phyloP scores from a whole-genome alignment of 1,140 invertebrate species.

The Carcinoscorpius rotundicauda region DNA sequence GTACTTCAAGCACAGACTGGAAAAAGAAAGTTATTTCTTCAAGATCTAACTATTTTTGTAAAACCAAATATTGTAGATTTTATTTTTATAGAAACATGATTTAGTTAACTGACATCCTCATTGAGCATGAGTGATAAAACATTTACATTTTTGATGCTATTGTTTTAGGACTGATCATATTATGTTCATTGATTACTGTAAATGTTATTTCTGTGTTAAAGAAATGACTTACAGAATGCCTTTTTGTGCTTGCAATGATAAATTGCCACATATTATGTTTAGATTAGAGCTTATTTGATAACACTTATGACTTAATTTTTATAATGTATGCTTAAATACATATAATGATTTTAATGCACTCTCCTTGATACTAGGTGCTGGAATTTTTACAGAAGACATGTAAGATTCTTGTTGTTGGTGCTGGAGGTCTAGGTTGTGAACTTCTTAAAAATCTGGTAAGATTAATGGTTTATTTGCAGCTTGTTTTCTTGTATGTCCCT shows the following conservation, averaged over 20 bases:
- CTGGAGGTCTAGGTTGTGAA: conserved; percentile 98
- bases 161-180: too few species aligned
- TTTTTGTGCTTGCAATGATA: not conserved
- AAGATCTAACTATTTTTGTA: too few species aligned
- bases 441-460: conserved; percentile 89
- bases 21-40: too few species aligned
- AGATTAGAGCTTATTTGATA: not conserved
- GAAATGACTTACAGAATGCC: not conserved
- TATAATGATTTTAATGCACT: conserved; percentile 1
- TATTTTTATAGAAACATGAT: too few species aligned
- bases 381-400: conserved; percentile 14
- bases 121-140: too few species aligned
- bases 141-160: too few species aligned
- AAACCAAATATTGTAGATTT: too few species aligned
- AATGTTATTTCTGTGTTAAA: not conserved
- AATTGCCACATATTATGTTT: not conserved
- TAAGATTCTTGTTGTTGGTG: conserved; percentile 82
- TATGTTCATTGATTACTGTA: too few species aligned
- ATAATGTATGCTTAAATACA: not conserved
- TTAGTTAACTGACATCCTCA: too few species aligned
- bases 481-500: too few species aligned
- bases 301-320: not conserved
- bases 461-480: not conserved
- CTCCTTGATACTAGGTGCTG: conserved; percentile 9
- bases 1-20: too few species aligned